Evolutionary conservation across 2,888 invertebrate species (phyloP), one percentile per base, ranked within the genome.

Genomic region (Encarsia formosa): DNA sequence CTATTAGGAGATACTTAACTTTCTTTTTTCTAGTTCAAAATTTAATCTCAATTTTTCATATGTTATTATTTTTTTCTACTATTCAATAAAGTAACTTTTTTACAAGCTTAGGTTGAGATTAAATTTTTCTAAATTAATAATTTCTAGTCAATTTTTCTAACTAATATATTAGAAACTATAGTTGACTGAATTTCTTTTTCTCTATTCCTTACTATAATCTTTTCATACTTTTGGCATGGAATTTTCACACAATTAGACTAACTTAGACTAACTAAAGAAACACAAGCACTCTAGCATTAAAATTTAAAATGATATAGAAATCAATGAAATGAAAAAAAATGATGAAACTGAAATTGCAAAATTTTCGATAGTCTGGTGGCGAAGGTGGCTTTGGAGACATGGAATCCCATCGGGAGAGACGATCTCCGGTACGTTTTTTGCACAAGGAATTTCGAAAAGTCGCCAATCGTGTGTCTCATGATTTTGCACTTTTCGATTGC

Each of bases 311-410:
- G 9, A 38, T 40, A 29, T 16, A 41, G 38, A 26, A 32, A 16
- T 22, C n/a, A 38, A 19, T 13, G 16, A 29, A 44, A 20, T 35
- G 15, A 22, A 37, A 34, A 26, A 24, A 39, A 32, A 22, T 13
- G 19, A 37, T 44, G 49, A 56, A 50, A 42, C 38, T 56, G 41
- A 41, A 56, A 49, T 53, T 53, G 45, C 22, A 50, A n/a, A n/a
- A 67, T 69, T 70, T 62, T 72, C 68, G 60, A 63, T 71, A 73
- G 73, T 70, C 73, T 64, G 70, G 68, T 71, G 73, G 71, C 68
- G 73, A 73, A 63, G 70, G 71, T 71, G 72, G 70, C 67, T 73
- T 72, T 63, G 67, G 69, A 62, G 70, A 69, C 61, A 67, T 71
- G 69, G 72, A 73, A 64, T 63, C 67, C 59, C 69, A 61, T 66